Evolutionary conservation across 2,113 vertebrate species (phyloP), one percentile per base, ranked within the genome.

Genomic region (Brachypteracias leptosomus): DNA sequence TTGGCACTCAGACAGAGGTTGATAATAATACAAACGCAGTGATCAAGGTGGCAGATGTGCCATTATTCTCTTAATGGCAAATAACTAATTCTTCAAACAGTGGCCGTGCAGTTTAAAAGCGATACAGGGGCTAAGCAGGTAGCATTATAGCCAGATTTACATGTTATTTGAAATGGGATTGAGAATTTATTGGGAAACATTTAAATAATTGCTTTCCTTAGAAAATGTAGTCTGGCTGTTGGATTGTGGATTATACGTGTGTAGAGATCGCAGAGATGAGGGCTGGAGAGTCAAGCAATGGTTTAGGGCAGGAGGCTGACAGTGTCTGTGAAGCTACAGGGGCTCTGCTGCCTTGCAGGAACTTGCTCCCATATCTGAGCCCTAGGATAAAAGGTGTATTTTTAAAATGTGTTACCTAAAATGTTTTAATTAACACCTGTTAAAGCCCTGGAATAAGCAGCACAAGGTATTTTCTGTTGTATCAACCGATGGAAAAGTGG

Each of bases 41-140:
- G 85, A 96, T 96, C 71, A 93, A 96, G 94, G 93, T 96, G 90
- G 93, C 94, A 97, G 96, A 95, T 95, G 95, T 94, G 95, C 79
- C 20, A 35, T 81, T 96, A 94, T 84, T 88, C 90, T 94, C 68
- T 59, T 44, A 80, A 42, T 88, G 79, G 68, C 82, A 94, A 88
- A 80, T 49, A 88, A 74, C 46, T 79, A 90, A 91, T 93, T 88
- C 92, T 89, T 94, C 86, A 84, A 63, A 70, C 36, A 1, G 1
- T 28, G 55, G 29, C 79, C 67, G 5, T 0, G 0, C 72, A 46
- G 28, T 18, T 89, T 61, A 63, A 18, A 85, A 95, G 35, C 11
- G 36, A 28, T 18, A 6, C 33, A 29, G 78, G 47, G 46, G 46
- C 75, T 80, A 13, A 79, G 35, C 9, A 4, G 63, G 70, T 71